phyloP scores from a whole-genome alignment of 2,888 invertebrate species.

The Mermis nigrescens region DNA sequence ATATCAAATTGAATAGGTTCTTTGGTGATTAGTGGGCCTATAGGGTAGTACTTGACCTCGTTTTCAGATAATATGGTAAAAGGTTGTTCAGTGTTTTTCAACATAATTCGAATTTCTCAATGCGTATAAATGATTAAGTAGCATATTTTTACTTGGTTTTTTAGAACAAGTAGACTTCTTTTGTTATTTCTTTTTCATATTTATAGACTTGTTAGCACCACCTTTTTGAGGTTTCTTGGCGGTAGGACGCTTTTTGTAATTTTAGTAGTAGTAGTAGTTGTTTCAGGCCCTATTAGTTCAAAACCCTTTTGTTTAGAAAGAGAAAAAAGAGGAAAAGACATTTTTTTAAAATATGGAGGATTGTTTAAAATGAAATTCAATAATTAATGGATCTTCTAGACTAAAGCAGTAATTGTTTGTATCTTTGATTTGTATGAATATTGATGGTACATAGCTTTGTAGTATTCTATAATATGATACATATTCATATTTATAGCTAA shows the following conservation, averaged over 20 bases:
- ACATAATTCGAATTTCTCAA: background rate
- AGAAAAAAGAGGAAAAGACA: background rate
- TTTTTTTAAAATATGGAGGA: too few relatives aligned
- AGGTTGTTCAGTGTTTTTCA: background rate
- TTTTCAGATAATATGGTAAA: background rate
- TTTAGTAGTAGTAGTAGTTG: background rate
- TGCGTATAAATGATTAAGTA: background rate
- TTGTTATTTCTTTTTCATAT: background rate
- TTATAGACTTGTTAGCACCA: background rate
- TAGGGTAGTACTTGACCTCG: background rate
- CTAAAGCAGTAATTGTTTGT: background rate
- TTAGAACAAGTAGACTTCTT: too few relatives aligned
- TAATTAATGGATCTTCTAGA: background rate
- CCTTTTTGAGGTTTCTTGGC: background rate
- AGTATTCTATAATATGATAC: background rate
- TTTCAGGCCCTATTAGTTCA: background rate
- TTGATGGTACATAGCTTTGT: background rate
- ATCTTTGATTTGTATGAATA: background rate
- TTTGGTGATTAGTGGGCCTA: background rate
- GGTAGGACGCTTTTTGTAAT: background rate
- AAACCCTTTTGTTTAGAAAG: background rate
- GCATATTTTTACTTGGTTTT: background rate
- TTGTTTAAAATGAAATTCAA: background rate
- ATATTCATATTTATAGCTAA: background rate
- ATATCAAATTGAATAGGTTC: background rate